Conservation (phyloP, 2,888 invertebrate genomes). For the Harmothoe impar region DNA sequence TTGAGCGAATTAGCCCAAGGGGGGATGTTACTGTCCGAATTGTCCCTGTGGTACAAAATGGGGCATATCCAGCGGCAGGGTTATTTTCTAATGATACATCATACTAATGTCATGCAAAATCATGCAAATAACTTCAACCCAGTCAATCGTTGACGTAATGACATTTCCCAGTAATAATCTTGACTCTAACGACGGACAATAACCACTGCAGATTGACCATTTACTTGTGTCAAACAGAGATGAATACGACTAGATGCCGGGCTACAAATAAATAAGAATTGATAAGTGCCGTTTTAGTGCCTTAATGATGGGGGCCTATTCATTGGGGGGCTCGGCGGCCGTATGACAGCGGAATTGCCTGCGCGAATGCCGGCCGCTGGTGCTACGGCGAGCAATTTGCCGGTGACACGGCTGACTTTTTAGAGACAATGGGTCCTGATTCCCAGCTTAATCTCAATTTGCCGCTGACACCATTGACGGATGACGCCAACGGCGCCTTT, state of each 20-base stretch:
- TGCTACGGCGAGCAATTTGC: conserved; percentile 47
- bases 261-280: conserved; percentile 61
- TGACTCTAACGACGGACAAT: conserved; percentile 58
- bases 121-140: conserved; percentile 53
- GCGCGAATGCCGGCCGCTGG: background rate
- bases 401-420: conserved; percentile 61
- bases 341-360: conserved; percentile 61
- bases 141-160: conserved; percentile 49
- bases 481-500: conserved; percentile 26
- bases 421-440: conserved; percentile 62
- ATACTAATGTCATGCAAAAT: conserved; percentile 23
- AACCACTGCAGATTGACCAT: conserved; percentile 56
- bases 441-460: conserved; percentile 61
- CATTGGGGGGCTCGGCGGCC: background rate
- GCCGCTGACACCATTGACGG: conserved; percentile 54
- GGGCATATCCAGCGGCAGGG: background rate
- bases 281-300: conserved; percentile 58
- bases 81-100: background rate
- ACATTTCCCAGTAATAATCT: conserved; percentile 28
- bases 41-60: background rate
- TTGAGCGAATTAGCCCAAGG: background rate
- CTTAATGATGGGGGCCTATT: conserved; percentile 61
- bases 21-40: background rate
- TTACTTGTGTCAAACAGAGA: conserved; percentile 60
- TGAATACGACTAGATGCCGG: conserved; percentile 55